Evolutionary conservation across 2,113 vertebrate species (phyloP), one percentile per base, ranked within the genome.

Genomic region (Cryptotis parvus): DNA sequence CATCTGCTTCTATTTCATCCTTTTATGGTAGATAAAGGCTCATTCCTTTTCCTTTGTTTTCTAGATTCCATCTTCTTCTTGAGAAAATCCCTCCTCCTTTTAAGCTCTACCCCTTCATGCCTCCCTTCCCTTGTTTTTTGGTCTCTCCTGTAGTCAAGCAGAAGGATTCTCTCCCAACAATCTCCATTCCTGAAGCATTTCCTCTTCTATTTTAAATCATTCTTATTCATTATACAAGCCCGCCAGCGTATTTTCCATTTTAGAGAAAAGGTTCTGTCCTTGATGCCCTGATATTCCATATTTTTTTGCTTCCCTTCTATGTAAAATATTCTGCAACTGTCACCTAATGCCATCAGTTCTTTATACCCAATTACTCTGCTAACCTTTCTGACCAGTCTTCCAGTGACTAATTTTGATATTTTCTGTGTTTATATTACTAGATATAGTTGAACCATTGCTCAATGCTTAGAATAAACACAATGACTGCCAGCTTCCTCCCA

Each of bases 381-480:
- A 74, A 91, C 8, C 2, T 87, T 84, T 43, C 41, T 68, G 80
- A 61, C 63, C 26, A 55, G 22, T 68, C 35, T 90, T 75, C 65
- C 29, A 91, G 43, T 39, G 33, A 69, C 41, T 41, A 37, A 76
- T 61, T 68, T 75, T 20, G 39, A 27, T 27, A 18, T 26, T 85
- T 95, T 68, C 45, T 70, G 2, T 49, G 22, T 26, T n/a, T 70
- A 63, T 91, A 31, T 89, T 89, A n/a, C 37, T 61, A 16, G 29
- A 86, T 3, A 33, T 31, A 92, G n/a, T 33, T 72, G 58, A 35
- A 24, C 0, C 10, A 1, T 87, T 74, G 69, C 65, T 89, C 31
- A 70, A 4, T 87, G 20, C 89, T 85, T 85, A 52, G 68, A 73
- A n/a, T n/a, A n/a, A n/a, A 18, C 45, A 49, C 29, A n/a, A 11